Conservation (phyloP, 2,113 vertebrate species). For the Hippocampus abdominalis region DNA sequence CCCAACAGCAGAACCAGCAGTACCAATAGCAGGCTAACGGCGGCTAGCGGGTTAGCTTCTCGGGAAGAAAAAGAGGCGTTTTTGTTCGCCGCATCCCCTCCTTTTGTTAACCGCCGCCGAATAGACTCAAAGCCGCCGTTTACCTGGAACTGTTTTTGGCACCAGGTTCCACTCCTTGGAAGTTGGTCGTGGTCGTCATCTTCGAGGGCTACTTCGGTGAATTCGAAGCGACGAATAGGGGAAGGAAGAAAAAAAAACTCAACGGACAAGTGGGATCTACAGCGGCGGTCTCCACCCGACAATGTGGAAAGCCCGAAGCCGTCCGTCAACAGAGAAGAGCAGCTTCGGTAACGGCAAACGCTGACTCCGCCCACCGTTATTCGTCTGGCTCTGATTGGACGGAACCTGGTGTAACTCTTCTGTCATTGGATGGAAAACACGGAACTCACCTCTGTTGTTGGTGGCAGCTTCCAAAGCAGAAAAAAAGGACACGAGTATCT, state of each 20-base stretch:
- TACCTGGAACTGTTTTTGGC: slow-evolving; percentile 95
- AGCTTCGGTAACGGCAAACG: slow-evolving; percentile 63
- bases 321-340: slow-evolving; percentile 30
- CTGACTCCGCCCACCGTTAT: slow-evolving; percentile 49
- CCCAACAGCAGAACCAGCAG: neutral
- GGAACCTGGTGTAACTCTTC: neutral
- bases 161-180: slow-evolving; percentile 87
- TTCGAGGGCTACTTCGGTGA: slow-evolving; percentile 34
- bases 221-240: slow-evolving; percentile 15
- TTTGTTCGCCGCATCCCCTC: slow-evolving; percentile 59
- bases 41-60: slow-evolving; percentile 4
- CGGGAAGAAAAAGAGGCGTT: slow-evolving; percentile 32
- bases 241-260: slow-evolving; percentile 29
- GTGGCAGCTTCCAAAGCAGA: slow-evolving; percentile 27
- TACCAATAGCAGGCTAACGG: slow-evolving; percentile 5
- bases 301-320: slow-evolving; percentile 32
- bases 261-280: neutral
- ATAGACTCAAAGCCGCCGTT: slow-evolving; percentile 26
- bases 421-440: slow-evolving; percentile 50
- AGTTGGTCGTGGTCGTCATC: slow-evolving; percentile 96
- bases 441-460: slow-evolving; percentile 39
- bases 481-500: neutral
- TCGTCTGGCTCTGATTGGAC: slow-evolving; percentile 61
- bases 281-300: slow-evolving; percentile 70
- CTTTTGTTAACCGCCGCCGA: slow-evolving; percentile 71